Percentiles rank a stretch among this genome's conserved stretches.
Conservation (phyloP, 2,113 vertebrate species). For the Vanacampus margaritifer region DNA sequence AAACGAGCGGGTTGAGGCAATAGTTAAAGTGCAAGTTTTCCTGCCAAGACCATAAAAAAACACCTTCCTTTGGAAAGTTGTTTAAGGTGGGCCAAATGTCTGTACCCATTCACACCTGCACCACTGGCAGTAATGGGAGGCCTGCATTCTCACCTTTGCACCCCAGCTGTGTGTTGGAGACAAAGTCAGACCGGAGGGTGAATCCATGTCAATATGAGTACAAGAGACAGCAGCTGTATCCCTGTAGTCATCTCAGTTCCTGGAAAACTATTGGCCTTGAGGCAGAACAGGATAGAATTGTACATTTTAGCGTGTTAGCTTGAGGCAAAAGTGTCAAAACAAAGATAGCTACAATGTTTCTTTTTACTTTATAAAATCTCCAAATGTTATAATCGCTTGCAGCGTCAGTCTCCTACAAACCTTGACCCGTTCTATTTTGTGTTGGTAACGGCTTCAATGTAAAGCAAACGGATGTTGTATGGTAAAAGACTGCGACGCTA, state of each 20-base stretch:
- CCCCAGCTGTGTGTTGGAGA: conserved; percentile 16
- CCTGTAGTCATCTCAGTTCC: conserved; percentile 14
- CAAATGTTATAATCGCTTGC: neutral
- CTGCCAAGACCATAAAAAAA: conserved; percentile 36
- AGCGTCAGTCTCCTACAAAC: neutral
- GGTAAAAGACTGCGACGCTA: conserved; percentile 49
- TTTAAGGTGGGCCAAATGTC: conserved; percentile 1
- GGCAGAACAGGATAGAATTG: conserved; percentile 22
- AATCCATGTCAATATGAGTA: conserved; percentile 45
- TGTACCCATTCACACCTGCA: conserved; percentile 56
- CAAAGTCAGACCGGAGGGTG: conserved; percentile 20
- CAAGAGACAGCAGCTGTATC: conserved; percentile 36
- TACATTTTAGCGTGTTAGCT: conserved; percentile 12
- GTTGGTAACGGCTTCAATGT: conserved; percentile 39
- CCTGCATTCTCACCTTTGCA: neutral
- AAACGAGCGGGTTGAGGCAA: conserved; percentile 9
- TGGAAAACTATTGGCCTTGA: conserved; percentile 22
- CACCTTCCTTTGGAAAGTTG: conserved; percentile 15
- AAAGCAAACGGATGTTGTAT: conserved; percentile 54
- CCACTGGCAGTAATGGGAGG: conserved; percentile 38
- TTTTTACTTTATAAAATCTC: neutral
- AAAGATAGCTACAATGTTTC: conserved; percentile 18
- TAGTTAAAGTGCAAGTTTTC: conserved; percentile 50
- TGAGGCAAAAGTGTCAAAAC: conserved; percentile 24
- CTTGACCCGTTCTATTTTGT: conserved; percentile 50